Percentiles rank a stretch among this genome's conserved stretches.
These are phyloP conservation scores for Drosophila formosana DNA, from an alignment of 2,888 invertebrate genomes.

Conservation along the genomic window DNA sequence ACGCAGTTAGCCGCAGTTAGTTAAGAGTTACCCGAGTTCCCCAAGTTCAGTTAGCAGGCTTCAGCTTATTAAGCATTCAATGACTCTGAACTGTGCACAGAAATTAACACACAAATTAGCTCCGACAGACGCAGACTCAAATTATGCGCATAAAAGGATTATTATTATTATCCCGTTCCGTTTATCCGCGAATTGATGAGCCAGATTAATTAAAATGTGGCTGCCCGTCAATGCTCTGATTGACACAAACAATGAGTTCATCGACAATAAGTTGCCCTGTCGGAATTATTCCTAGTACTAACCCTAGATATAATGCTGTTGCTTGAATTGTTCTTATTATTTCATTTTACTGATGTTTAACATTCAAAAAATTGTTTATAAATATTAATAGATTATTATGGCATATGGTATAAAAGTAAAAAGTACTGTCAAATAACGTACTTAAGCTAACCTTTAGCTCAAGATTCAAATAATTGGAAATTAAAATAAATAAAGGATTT, in stretches of 20 bases:
- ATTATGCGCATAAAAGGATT: constrained; percentile 60
- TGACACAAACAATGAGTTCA: neutral
- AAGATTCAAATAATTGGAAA: too few relatives aligned
- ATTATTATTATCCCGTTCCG: constrained; percentile 46
- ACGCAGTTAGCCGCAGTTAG: constrained; percentile 22
- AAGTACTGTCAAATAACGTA: too few relatives aligned
- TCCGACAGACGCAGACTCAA: constrained; percentile 34
- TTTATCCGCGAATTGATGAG: constrained; percentile 64
- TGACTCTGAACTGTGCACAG: constrained; percentile 31
- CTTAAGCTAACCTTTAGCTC: too few relatives aligned
- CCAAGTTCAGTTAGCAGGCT: constrained; percentile 7
- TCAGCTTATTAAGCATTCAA: constrained; percentile 42
- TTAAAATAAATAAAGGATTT: too few relatives aligned
- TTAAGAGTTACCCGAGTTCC: neutral
- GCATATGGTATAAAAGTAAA: too few relatives aligned
- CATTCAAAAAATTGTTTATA: neutral
- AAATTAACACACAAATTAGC: constrained; percentile 68
- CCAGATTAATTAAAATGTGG: constrained; percentile 62
- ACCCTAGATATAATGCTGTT: neutral
- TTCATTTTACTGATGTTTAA: too few relatives aligned
- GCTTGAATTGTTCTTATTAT: neutral
- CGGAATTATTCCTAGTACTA: neutral
- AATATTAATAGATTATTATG: too few relatives aligned
- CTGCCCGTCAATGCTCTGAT: constrained; percentile 21
- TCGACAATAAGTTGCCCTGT: neutral